Evolutionary conservation across 1,140 invertebrate species (phyloP).

Genomic region (Calephelis virginiensis): DNA sequence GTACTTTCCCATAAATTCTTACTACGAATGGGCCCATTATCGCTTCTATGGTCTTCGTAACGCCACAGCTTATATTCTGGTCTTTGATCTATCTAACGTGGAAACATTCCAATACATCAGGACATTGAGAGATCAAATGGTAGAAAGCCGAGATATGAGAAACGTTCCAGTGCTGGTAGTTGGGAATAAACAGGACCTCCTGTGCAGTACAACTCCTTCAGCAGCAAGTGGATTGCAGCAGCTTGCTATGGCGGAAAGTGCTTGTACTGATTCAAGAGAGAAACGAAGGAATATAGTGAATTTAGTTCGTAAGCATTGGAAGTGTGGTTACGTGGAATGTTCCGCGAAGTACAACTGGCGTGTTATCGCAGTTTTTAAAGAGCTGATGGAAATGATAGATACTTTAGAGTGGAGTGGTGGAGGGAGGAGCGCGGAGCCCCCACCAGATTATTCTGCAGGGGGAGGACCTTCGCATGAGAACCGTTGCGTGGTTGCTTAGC

Average conservation of each 20-base stretch:
- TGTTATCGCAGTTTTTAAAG: constrained; percentile 81
- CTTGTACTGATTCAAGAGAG: constrained; percentile 68
- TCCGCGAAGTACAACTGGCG: constrained; percentile 90
- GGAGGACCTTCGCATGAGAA: constrained; percentile 53
- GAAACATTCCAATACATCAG: constrained; percentile 90
- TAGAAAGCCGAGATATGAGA: constrained; percentile 93
- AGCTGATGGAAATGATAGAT: constrained; percentile 81
- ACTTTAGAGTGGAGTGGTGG: constrained; percentile 75
- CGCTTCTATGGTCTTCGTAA: constrained; percentile 90
- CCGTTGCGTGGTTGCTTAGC: constrained; percentile 68
- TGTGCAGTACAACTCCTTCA: constrained; percentile 75
- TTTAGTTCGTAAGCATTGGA: constrained; percentile 96
- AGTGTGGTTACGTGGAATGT: constrained; percentile 95
- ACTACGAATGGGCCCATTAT: constrained; percentile 93
- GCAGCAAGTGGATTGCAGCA: constrained; percentile 69
- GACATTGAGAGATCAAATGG: constrained; percentile 93
- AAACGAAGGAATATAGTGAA: constrained; percentile 88
- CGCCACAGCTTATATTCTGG: constrained; percentile 94
- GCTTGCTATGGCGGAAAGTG: constrained; percentile 63
- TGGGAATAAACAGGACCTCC: constrained; percentile 94
- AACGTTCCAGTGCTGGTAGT: constrained; percentile 94
- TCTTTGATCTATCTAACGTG: constrained; percentile 94
- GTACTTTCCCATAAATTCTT: constrained; percentile 90
- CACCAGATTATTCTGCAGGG: constrained; percentile 50
- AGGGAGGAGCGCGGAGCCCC: constrained; percentile 52